Conservation (phyloP, 1,140 invertebrate species). For the Muscidifurax raptorellus region DNA sequence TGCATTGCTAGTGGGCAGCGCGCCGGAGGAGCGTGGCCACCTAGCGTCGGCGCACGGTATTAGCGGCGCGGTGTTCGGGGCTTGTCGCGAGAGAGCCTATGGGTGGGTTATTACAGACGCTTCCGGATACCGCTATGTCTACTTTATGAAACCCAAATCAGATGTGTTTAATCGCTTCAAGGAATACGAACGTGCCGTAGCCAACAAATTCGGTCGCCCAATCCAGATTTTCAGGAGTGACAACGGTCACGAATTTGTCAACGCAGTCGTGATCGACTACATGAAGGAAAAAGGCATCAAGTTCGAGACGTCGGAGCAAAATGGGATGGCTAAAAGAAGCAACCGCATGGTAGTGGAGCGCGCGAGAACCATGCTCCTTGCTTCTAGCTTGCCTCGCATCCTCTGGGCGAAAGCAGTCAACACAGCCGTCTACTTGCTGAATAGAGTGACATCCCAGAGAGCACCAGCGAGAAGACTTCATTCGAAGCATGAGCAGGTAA, state of each 20-base stretch:
- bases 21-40: no score
- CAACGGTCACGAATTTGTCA: not conserved
- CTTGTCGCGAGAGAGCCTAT: no score
- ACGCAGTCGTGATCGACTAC: not conserved
- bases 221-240: not conserved
- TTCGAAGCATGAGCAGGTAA: conserved; percentile 59
- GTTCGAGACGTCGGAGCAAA: conserved; percentile 8
- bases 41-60: no score
- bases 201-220: conserved; percentile 42
- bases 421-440: not conserved
- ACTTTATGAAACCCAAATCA: conserved; percentile 49
- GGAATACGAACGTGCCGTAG: conserved; percentile 17
- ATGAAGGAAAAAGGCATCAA: conserved; percentile 2
- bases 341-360: not conserved
- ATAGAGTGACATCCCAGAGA: not conserved
- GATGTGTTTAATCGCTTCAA: conserved; percentile 32
- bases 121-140: conserved; percentile 8
- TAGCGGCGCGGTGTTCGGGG: no score
- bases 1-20: no score
- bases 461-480: conserved; percentile 53
- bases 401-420: conserved; percentile 16
- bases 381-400: not conserved
- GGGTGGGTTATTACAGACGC: no score
- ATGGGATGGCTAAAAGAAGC: not conserved
- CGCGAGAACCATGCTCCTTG: not conserved